Conservation (phyloP, 2,113 vertebrate genomes). For the Elgaria multicarinata region DNA sequence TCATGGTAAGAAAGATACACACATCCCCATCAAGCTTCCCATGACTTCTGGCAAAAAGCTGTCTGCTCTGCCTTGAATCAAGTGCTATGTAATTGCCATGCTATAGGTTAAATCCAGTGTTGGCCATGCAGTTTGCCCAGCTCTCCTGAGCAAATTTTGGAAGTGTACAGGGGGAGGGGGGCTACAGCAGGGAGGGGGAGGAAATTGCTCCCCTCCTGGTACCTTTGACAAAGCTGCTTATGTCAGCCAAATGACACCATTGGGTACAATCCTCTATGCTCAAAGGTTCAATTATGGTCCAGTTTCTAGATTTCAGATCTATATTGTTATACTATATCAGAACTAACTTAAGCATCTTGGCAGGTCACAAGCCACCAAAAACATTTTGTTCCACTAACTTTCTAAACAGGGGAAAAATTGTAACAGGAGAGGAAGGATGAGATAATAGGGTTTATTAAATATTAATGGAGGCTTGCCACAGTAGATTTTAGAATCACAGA, state of each 20-base stretch:
- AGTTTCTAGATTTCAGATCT: background rate
- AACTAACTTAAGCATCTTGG: background rate
- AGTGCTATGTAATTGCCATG: too few species aligned
- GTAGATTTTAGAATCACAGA: background rate
- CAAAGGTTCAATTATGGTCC: background rate
- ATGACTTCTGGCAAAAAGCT: background rate
- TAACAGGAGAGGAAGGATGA: background rate
- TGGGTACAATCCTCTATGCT: background rate
- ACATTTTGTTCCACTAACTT: background rate
- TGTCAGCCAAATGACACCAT: background rate
- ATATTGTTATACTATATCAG: background rate
- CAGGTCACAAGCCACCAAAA: background rate
- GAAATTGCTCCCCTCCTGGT: too few species aligned
- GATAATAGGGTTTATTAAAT: background rate
- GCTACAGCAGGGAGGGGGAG: too few species aligned
- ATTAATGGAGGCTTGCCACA: conserved; percentile 10
- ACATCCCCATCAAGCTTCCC: background rate
- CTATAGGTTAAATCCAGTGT: too few species aligned
- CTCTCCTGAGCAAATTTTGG: too few species aligned
- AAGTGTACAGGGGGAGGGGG: too few species aligned
- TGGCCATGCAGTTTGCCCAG: too few species aligned
- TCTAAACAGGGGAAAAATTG: background rate
- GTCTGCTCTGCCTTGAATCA: background rate
- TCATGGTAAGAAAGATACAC: background rate
- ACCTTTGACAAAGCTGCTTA: too few species aligned